phyloP scores from a whole-genome alignment of 2,113 vertebrate species.

The Syngnathus scovelli region DNA sequence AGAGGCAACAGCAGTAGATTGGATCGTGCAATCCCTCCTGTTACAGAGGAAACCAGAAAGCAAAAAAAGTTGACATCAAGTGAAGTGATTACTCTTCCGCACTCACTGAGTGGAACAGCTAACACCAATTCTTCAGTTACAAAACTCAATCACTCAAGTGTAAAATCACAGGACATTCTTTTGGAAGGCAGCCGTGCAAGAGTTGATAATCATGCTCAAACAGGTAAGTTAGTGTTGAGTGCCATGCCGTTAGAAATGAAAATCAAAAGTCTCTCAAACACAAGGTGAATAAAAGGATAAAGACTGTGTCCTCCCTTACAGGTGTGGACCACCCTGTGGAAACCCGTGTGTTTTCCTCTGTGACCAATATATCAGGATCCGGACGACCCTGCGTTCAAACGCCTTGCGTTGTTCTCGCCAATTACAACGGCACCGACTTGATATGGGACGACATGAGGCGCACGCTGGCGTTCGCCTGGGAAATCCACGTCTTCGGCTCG shows the following conservation, averaged over 20 bases:
- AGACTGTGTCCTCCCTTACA: conserved; percentile 15
- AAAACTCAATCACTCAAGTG: neutral
- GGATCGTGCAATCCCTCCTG: neutral
- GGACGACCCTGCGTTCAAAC: conserved; percentile 39
- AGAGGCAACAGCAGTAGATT: neutral
- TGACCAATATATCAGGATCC: conserved; percentile 14
- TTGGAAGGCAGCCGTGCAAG: neutral
- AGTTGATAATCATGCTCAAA: neutral
- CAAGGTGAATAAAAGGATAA: neutral
- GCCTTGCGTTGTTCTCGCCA: conserved; percentile 43
- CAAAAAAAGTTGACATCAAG: neutral
- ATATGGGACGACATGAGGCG: conserved; percentile 79
- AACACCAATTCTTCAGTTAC: neutral
- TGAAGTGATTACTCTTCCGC: neutral
- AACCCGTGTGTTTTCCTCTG: conserved; percentile 27
- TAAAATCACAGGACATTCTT: neutral
- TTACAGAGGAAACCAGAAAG: neutral
- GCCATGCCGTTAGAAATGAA: too few species aligned
- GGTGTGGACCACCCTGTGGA: conserved; percentile 18
- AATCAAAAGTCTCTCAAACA: neutral
- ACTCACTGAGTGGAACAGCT: neutral
- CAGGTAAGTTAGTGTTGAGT: neutral
- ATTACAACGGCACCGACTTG: conserved; percentile 70
- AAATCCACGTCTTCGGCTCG: conserved; percentile 78
- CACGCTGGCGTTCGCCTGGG: conserved; percentile 80